Evolutionary conservation across 35 echinoderm and acorn worm species (phyloP), one percentile per base, ranked within the genome.

Genomic region (Strongylocentrotus purpuratus): DNA sequence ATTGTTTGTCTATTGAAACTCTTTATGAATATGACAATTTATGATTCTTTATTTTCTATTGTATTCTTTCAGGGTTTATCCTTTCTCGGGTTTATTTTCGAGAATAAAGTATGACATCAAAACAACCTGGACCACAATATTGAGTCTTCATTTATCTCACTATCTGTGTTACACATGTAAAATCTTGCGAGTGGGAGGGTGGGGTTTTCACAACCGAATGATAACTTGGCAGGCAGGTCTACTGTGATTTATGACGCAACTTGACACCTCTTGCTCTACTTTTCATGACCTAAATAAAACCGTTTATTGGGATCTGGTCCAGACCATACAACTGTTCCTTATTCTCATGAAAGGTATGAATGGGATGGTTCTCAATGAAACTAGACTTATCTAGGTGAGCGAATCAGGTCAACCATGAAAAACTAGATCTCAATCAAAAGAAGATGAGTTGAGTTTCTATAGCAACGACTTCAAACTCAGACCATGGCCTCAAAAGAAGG

Each of bases 331-430:
- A 78, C 65, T 78, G 65, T 78, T 78, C 20, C 0, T 78, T 78
- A 78, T 78, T 18, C 20, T 78, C 65, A 78, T 28, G 25, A 8
- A 78, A 28, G n/a, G 65, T 78, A n/a, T 78, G 65, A 78, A 78
- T 78, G 65, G 65, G 8, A 31, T 78, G 20, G 28, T 28, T 78
- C 20, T n/a, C 20, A 78, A 78, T 78, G 65, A 78, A 78, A 78
- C 65, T n/a, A 78, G 65, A 78, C 65, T 78, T 78, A 78, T 78
- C 65, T 78, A 78, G 65, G 65, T 78, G 65, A 78, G 65, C 7
- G 65, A 78, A 78, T 78, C 65, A 78, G 65, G 65, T 78, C 65
- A 78, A 78, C 65, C 65, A 78, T 78, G 65, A 78, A 28, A 78
- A 78, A 78, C 65, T 78, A 78, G 65, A 78, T 78, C 65, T 78